phyloP scores from a whole-genome alignment of 1,140 invertebrate genomes.

The Drosophila biarmipes region DNA sequence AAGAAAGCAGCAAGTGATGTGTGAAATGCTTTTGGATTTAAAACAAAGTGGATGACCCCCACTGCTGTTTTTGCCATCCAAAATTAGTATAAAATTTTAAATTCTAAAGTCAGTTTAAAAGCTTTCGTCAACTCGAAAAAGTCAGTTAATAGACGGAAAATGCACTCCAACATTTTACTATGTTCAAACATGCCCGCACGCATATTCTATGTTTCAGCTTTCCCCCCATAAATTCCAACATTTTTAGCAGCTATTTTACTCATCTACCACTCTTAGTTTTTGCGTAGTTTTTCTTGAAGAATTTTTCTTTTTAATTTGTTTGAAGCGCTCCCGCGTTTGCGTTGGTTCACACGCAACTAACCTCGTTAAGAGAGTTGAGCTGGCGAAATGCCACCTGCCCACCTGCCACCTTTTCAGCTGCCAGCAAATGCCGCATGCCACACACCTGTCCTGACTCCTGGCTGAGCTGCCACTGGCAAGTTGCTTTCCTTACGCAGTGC shows the following conservation, averaged over 20 bases:
- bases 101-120: background rate
- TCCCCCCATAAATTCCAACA: conserved; percentile 25
- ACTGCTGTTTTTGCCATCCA: too few species aligned
- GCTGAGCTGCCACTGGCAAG: conserved; percentile 16
- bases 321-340: conserved; percentile 36
- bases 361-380: conserved; percentile 58
- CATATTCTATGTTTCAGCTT: conserved; percentile 13
- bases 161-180: conserved; percentile 3
- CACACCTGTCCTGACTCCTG: conserved; percentile 32
- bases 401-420: conserved; percentile 19
- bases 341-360: conserved; percentile 55
- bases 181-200: conserved; percentile 11
- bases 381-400: conserved; percentile 30
- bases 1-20: background rate
- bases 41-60: background rate
- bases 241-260: conserved; percentile 25
- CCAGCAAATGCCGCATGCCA: conserved; percentile 25
- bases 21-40: background rate
- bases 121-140: background rate
- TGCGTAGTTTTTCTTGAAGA: conserved; percentile 25
- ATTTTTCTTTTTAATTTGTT: conserved; percentile 68
- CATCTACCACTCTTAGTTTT: conserved; percentile 6
- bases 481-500: conserved; percentile 26
- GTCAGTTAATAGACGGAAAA: background rate
- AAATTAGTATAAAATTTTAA: background rate